phyloP scores from a whole-genome alignment of 2,888 invertebrate genomes.

The Crossocerus cetratus region DNA sequence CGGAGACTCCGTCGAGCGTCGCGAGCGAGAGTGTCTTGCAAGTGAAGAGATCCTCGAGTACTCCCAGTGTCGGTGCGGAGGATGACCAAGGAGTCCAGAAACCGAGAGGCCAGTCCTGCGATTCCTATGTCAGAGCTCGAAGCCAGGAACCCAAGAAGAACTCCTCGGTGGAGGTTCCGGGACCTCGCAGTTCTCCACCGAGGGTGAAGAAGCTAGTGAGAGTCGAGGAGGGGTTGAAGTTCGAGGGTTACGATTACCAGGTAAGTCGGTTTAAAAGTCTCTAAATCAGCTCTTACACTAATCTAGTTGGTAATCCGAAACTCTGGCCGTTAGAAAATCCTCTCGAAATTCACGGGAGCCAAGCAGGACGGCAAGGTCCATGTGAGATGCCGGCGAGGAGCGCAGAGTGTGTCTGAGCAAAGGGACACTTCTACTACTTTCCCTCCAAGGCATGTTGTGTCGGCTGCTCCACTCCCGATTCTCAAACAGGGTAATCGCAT shows the following conservation, averaged over 20 bases:
- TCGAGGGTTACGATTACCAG: neutral
- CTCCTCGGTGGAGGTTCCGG: neutral
- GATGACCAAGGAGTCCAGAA: neutral
- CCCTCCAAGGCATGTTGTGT: too few relatives aligned
- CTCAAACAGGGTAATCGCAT: too few relatives aligned
- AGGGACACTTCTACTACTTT: too few relatives aligned
- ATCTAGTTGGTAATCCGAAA: neutral
- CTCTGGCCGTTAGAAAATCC: neutral
- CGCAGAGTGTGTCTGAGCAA: too few relatives aligned
- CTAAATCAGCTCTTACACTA: too few relatives aligned
- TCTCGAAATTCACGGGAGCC: neutral
- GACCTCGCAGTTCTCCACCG: neutral
- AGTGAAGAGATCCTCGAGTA: conserved; percentile 42
- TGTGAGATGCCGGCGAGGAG: too few relatives aligned
- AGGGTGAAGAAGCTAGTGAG: neutral
- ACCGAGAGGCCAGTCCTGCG: neutral
- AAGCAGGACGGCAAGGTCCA: too few relatives aligned
- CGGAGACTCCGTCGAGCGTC: conserved; percentile 15
- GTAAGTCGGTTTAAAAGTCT: too few relatives aligned
- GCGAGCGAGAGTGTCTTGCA: conserved; percentile 13
- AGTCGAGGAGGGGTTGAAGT: neutral
- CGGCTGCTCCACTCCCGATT: too few relatives aligned
- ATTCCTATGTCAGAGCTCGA: neutral
- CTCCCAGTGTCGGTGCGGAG: conserved; percentile 25
- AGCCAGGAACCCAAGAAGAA: neutral